Percentiles rank a stretch among this genome's conserved stretches.
These are phyloP conservation scores for Brachyhypopomus occidentalis DNA, from an alignment of 2,113 vertebrate species.

Conservation along the genomic window DNA sequence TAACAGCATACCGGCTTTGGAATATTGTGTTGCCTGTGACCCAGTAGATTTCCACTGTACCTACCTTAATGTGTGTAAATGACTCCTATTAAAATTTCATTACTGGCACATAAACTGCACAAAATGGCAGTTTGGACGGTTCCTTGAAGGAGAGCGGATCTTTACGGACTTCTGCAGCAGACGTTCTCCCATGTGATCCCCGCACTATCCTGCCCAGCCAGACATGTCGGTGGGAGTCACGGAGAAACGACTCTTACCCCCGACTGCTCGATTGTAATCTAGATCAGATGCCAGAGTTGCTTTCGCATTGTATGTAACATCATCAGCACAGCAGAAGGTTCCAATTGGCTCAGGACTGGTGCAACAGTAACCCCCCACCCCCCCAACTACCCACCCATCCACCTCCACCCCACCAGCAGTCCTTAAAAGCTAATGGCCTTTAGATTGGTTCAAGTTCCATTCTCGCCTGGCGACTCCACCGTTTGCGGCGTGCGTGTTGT, in stretches of 20 bases:
- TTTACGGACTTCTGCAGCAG: constrained; percentile 41
- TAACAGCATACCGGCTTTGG: constrained; percentile 36
- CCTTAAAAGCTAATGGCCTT: constrained; percentile 41
- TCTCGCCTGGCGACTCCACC: constrained; percentile 28
- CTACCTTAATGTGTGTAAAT: constrained; percentile 47
- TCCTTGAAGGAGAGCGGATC: constrained; percentile 18
- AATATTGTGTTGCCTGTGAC: constrained; percentile 48
- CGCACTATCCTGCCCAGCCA: constrained; percentile 9
- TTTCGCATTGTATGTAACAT: constrained; percentile 40
- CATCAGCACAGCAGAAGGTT: constrained; percentile 53
- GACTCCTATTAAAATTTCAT: constrained; percentile 58
- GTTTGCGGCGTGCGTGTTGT: constrained; percentile 25
- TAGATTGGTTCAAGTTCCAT: constrained; percentile 49
- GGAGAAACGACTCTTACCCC: constrained; percentile 52
- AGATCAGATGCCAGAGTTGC: constrained; percentile 46
- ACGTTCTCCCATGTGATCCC: constrained; percentile 3
- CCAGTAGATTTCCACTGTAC: constrained; percentile 41
- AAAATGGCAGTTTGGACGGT: constrained; percentile 44
- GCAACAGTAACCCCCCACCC: constrained; percentile 44
- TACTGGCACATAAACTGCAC: constrained; percentile 49
- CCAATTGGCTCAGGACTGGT: constrained; percentile 45
- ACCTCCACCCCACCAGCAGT: constrained; percentile 23
- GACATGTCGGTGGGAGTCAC: constrained; percentile 31
- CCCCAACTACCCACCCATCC: too few relatives aligned
- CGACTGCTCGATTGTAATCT: constrained; percentile 51